Evolutionary conservation across 2,113 vertebrate genomes (phyloP).

Genomic region (Dromiciops gliroides): DNA sequence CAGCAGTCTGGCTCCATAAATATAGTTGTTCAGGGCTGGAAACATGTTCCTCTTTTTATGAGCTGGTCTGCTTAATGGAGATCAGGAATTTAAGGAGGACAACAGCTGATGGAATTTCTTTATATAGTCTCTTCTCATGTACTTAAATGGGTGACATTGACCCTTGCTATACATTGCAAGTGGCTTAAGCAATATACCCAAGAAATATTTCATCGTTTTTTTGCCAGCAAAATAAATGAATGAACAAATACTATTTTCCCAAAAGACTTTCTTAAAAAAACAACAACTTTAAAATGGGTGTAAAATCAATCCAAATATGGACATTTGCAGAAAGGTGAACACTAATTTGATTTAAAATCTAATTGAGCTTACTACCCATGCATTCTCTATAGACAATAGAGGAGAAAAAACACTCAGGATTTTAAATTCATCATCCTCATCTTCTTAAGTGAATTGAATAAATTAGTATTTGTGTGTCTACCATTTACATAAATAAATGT

Average conservation of each 20-base stretch:
- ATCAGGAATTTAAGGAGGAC: too few relatives aligned
- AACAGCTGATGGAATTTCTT: neutral
- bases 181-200: neutral
- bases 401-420: neutral
- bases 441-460: neutral
- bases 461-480: neutral
- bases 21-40: accelerated
- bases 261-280: neutral
- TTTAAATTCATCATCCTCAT: neutral
- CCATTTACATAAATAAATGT: neutral
- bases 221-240: neutral
- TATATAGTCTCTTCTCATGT: neutral
- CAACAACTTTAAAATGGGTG: neutral
- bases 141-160: neutral
- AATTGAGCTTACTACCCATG: neutral
- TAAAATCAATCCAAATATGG: neutral
- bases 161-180: neutral
- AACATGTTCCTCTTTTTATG: accelerated
- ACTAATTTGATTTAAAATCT: neutral
- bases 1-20: neutral
- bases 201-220: neutral
- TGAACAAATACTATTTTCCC: neutral
- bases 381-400: neutral
- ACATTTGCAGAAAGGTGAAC: slow-evolving; percentile 31
- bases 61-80: accelerated